A percentile compares a stretch with the other conserved stretches of the same genome.
phyloP scores from a whole-genome alignment of 2,113 vertebrate genomes.

The Atherinomorus stipes region DNA sequence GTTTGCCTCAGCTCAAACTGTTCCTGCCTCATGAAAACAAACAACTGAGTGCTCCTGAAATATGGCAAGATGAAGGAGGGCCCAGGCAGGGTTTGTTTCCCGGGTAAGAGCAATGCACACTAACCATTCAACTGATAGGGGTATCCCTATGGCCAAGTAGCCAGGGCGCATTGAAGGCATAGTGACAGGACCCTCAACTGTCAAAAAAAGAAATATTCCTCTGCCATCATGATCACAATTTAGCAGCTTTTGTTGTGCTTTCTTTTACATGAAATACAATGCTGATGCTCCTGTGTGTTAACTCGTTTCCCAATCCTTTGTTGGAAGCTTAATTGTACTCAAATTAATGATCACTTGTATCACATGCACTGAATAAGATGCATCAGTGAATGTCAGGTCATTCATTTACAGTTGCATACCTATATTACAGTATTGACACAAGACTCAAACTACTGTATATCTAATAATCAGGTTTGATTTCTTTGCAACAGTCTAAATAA shows the following conservation, averaged over 20 bases:
- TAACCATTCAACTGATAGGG: too few species aligned
- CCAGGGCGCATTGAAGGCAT: too few species aligned
- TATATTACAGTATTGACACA: neutral
- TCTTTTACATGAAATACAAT: neutral
- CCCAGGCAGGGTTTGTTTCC: too few species aligned
- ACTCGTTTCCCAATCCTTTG: neutral
- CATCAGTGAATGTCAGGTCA: neutral
- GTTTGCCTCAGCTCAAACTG: conserved; percentile 16
- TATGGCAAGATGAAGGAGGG: too few species aligned
- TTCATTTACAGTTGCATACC: neutral
- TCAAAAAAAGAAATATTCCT: neutral
- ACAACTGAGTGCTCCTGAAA: conserved; percentile 7
- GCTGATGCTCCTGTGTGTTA: too few species aligned
- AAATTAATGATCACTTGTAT: conserved; percentile 11
- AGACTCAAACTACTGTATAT: neutral
- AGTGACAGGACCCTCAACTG: too few species aligned
- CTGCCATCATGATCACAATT: neutral
- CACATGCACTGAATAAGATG: too few species aligned
- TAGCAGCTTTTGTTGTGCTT: neutral
- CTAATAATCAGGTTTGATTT: neutral
- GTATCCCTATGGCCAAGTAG: too few species aligned
- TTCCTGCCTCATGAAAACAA: conserved; percentile 23
- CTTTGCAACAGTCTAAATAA: neutral
- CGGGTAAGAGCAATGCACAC: too few species aligned
- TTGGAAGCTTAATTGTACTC: neutral